Evolutionary conservation across 2,888 invertebrate genomes (phyloP).

Genomic region (Ormia ochracea): DNA sequence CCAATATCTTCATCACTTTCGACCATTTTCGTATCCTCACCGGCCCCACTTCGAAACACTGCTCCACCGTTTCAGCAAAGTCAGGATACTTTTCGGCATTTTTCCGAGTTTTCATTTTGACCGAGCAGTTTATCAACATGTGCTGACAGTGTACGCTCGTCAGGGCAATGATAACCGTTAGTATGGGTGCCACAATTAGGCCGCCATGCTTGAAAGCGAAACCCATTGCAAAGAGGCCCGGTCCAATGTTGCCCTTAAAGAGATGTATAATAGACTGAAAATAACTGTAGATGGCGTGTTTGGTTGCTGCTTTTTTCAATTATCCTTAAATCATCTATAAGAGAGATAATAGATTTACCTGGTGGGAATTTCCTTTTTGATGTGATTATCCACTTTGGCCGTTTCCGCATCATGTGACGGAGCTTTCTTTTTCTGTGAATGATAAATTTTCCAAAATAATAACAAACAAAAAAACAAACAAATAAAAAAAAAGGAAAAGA

Average conservation of each 20-base stretch:
- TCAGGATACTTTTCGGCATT: slow-evolving; percentile 81
- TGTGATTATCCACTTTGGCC: slow-evolving; percentile 46
- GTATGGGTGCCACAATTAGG: slow-evolving; percentile 86
- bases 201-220: slow-evolving; percentile 96
- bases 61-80: slow-evolving; percentile 89
- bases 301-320: slow-evolving; percentile 1
- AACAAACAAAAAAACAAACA: too few species aligned
- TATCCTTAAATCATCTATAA: neutral
- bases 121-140: slow-evolving; percentile 87
- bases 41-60: slow-evolving; percentile 88
- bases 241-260: slow-evolving; percentile 96
- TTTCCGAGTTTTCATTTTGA: slow-evolving; percentile 81
- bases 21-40: slow-evolving; percentile 80
- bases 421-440: slow-evolving; percentile 42
- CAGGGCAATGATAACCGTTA: slow-evolving; percentile 87
- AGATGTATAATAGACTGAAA: slow-evolving; percentile 92
- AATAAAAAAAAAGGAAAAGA: too few species aligned
- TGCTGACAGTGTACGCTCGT: slow-evolving; percentile 96
- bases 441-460: too few species aligned
- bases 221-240: slow-evolving; percentile 97
- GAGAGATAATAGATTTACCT: slow-evolving; percentile 43
- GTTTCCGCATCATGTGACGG: slow-evolving; percentile 27
- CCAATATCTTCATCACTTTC: slow-evolving; percentile 81
- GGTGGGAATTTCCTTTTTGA: slow-evolving; percentile 55
- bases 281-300: slow-evolving; percentile 80